Conservation (phyloP, 2,113 vertebrate species). For the Sceloporus undulatus region DNA sequence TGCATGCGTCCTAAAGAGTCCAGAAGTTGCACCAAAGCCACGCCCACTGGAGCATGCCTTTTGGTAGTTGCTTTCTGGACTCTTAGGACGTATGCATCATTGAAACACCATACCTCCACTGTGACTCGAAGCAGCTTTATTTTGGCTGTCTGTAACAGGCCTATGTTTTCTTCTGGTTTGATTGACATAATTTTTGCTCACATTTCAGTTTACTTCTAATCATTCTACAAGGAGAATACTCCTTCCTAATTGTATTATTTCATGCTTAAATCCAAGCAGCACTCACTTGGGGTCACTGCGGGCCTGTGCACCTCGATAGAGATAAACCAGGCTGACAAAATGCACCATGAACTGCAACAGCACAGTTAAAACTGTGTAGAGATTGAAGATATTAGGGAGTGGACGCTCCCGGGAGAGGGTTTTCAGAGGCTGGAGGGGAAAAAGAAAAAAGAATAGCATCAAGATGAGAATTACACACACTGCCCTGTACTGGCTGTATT, state of each 20-base stretch:
- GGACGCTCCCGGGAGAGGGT: constrained; percentile 93
- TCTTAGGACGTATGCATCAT: no score
- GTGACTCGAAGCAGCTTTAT: no score
- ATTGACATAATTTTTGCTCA: background rate
- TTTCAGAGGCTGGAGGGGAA: constrained; percentile 87
- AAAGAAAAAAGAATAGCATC: background rate
- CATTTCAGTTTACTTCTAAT: background rate
- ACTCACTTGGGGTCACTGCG: constrained; percentile 87
- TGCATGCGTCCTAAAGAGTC: no score
- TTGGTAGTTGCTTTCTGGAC: no score
- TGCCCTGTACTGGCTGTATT: background rate
- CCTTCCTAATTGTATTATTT: background rate
- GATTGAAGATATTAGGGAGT: constrained; percentile 96
- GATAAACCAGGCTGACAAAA: constrained; percentile 91
- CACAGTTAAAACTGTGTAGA: constrained; percentile 95
- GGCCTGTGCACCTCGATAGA: constrained; percentile 89
- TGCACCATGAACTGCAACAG: constrained; percentile 95
- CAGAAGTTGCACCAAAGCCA: no score
- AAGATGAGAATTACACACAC: background rate
- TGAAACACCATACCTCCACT: no score
- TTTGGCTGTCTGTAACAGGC: no score
- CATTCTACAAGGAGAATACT: background rate
- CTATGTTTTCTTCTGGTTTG: background rate
- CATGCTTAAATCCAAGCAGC: background rate
- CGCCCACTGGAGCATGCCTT: no score